phyloP scores from a whole-genome alignment of 2,113 vertebrate genomes.

The Dascyllus trimaculatus region DNA sequence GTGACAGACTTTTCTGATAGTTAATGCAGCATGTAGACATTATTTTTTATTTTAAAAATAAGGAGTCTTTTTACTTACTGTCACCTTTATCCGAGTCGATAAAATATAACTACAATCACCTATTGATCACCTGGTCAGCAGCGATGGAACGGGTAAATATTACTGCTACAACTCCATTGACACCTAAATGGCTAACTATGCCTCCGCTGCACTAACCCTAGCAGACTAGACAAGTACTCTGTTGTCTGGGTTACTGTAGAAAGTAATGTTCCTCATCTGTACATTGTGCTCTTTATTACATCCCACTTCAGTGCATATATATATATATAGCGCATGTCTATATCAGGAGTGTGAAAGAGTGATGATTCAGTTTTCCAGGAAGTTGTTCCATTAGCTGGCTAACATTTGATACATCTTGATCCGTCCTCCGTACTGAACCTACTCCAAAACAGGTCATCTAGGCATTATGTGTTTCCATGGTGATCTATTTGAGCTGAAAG shows the following conservation, averaged over 20 bases:
- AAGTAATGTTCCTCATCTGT: background rate
- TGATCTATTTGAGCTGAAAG: background rate
- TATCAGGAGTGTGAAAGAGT: background rate
- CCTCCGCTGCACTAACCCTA: background rate
- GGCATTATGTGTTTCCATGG: background rate
- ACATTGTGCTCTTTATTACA: background rate
- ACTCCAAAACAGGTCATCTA: conserved; percentile 3
- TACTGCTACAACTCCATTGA: background rate
- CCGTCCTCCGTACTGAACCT: background rate
- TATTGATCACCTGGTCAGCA: background rate
- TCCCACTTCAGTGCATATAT: background rate
- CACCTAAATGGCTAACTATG: background rate
- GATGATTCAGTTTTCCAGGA: background rate
- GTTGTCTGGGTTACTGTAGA: background rate
- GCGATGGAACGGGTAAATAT: background rate
- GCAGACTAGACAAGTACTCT: background rate
- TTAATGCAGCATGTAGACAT: background rate
- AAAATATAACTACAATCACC: background rate
- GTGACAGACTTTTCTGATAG: background rate
- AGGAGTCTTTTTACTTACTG: background rate
- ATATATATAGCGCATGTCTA: background rate
- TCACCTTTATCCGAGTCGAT: background rate
- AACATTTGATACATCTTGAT: background rate
- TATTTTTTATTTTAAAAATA: too few species aligned
- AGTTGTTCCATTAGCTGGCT: background rate